phyloP scores from a whole-genome alignment of 2,113 vertebrate genomes.

The Emydura subglobosa region DNA sequence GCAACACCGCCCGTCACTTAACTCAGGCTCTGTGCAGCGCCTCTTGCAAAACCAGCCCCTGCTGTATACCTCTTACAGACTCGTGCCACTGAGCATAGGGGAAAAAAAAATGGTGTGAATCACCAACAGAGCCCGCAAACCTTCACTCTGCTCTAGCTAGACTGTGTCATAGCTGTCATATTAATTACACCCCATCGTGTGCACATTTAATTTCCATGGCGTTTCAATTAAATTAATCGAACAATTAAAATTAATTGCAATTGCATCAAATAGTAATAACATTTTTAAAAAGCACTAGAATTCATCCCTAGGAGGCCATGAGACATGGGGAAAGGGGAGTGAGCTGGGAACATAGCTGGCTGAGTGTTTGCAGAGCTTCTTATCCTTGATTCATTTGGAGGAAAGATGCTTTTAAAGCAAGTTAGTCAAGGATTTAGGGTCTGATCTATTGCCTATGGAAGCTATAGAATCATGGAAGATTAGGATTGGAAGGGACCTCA shows the following conservation, averaged over 20 bases:
- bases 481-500: too few species aligned
- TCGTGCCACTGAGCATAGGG: slow-evolving; percentile 12
- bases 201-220: slow-evolving; percentile 73
- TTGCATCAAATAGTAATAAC: slow-evolving; percentile 22
- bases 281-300: not conserved
- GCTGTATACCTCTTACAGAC: slow-evolving; percentile 56
- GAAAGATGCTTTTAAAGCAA: slow-evolving; percentile 57
- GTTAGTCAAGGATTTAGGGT: slow-evolving; percentile 68
- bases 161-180: slow-evolving; percentile 62
- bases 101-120: slow-evolving; percentile 55
- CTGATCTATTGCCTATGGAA: slow-evolving; percentile 40
- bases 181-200: slow-evolving; percentile 69
- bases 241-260: slow-evolving; percentile 81
- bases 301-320: slow-evolving; percentile 69
- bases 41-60: slow-evolving; percentile 69
- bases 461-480: not conserved
- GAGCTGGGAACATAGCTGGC: slow-evolving; percentile 72
- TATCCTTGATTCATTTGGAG: slow-evolving; percentile 70
- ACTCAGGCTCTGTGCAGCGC: slow-evolving; percentile 36
- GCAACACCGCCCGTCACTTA: slow-evolving; percentile 68
- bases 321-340: slow-evolving; percentile 52
- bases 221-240: slow-evolving; percentile 78
- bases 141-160: slow-evolving; percentile 57
- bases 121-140: slow-evolving; percentile 12
- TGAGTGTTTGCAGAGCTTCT: slow-evolving; percentile 70